A percentile compares a stretch with the other conserved stretches of the same genome.
These are phyloP conservation scores for Nemopilema nomurai DNA, from an alignment of 30 jellyfish, hydroid and myxozoan species.

Conservation along the genomic window DNA sequence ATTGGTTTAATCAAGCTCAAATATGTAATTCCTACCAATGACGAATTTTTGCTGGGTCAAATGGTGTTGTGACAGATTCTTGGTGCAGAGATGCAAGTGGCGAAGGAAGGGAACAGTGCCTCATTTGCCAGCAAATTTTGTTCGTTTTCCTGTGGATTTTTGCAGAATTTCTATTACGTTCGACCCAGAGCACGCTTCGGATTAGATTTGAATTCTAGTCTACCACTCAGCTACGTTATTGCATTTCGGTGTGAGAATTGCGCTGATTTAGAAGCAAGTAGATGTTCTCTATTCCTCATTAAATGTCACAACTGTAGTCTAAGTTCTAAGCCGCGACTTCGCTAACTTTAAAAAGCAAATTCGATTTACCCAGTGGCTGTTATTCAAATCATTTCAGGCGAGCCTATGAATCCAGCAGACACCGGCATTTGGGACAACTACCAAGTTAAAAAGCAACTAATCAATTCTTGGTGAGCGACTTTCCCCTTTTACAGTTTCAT, in stretches of 20 bases:
- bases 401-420: slow-evolving; percentile 97
- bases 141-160: background rate
- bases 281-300: too few species aligned
- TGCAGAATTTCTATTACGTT: too few species aligned
- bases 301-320: background rate
- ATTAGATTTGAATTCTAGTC: too few species aligned
- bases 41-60: too few species aligned
- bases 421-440: slow-evolving; percentile 98
- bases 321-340: background rate
- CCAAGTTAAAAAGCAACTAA: slow-evolving; percentile 90
- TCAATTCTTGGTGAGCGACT: slow-evolving; percentile 85
- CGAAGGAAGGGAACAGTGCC: background rate
- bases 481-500: background rate
- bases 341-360: background rate
- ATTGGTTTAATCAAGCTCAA: too few species aligned
- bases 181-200: too few species aligned
- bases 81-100: background rate
- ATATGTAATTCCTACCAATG: too few species aligned
- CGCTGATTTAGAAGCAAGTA: too few species aligned
- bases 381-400: slow-evolving; percentile 61
- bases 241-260: too few species aligned
- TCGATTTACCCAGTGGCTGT: background rate
- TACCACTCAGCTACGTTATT: too few species aligned
- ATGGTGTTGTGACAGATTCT: too few species aligned
- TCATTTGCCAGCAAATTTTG: background rate